Evolutionary conservation across 35 echinoderm and acorn worm species (phyloP).

Genomic region (Apostichopus parvimensis): DNA sequence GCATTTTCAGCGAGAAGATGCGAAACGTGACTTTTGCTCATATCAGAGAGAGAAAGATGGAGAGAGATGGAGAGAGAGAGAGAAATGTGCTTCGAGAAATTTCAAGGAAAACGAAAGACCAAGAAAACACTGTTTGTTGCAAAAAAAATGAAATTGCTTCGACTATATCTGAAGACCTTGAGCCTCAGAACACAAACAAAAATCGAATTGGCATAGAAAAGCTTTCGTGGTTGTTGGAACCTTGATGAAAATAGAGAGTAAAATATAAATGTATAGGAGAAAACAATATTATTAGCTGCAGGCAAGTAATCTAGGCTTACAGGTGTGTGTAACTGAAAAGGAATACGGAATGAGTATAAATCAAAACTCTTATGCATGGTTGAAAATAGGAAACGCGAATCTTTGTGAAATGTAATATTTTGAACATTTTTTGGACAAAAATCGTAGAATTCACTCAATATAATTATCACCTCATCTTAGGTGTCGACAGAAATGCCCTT

Average conservation of each 20-base stretch:
- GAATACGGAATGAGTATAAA: neutral
- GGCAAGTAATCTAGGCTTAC: neutral
- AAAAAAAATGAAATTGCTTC: neutral
- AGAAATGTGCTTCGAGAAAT: no score
- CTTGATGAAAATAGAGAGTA: neutral
- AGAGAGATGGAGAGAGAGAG: no score
- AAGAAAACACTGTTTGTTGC: neutral
- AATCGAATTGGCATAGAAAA: neutral
- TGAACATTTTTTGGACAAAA: neutral
- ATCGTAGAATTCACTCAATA: no score
- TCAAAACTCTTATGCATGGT: neutral
- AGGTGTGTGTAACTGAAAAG: neutral
- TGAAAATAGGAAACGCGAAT: neutral
- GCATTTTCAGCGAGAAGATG: neutral
- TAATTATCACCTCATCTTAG: no score
- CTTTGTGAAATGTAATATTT: neutral
- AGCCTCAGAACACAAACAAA: neutral
- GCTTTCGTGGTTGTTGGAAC: neutral
- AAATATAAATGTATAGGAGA: neutral
- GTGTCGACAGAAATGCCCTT: no score
- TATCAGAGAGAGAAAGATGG: neutral
- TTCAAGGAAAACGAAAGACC: neutral
- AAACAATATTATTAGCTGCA: neutral
- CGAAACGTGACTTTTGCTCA: neutral
- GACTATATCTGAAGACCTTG: neutral